Evolutionary conservation across 2,888 invertebrate species (phyloP).

Genomic region (Ectropis crepuscularia): DNA sequence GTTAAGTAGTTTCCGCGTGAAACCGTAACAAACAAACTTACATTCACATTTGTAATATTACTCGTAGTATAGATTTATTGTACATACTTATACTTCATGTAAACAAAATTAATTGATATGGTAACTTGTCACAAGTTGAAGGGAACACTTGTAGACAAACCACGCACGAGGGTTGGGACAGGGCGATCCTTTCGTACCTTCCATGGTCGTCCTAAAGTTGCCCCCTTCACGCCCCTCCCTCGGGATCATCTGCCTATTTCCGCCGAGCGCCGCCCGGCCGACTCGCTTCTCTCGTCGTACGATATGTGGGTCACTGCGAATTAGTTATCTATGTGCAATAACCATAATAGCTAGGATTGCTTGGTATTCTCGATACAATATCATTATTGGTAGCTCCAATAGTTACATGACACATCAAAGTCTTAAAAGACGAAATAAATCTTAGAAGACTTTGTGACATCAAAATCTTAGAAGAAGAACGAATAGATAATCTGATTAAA

Average conservation of each 20-base stretch:
- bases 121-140: slow-evolving; percentile 24
- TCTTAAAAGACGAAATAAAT: too few relatives aligned
- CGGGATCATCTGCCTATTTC: slow-evolving; percentile 69
- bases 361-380: slow-evolving; percentile 47
- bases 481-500: too few relatives aligned
- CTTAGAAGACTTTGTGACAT: too few relatives aligned
- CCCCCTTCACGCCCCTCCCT: slow-evolving; percentile 53
- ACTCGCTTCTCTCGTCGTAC: slow-evolving; percentile 63
- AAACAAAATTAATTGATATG: background rate
- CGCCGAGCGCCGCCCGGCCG: slow-evolving; percentile 53
- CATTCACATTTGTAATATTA: too few relatives aligned
- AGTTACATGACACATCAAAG: too few relatives aligned
- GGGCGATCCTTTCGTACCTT: slow-evolving; percentile 48
- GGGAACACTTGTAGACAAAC: slow-evolving; percentile 44
- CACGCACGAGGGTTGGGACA: slow-evolving; percentile 36
- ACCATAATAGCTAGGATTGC: slow-evolving; percentile 58
- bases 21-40: too few relatives aligned
- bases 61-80: too few relatives aligned
- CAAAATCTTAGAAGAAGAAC: too few relatives aligned
- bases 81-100: background rate
- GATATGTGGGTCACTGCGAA: slow-evolving; percentile 76
- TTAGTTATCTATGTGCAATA: slow-evolving; percentile 68
- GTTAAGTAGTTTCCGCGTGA: too few relatives aligned
- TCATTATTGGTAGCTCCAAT: slow-evolving; percentile 36
- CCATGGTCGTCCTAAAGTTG: slow-evolving; percentile 63